Percentiles rank a stretch among this genome's conserved stretches.
These are phyloP conservation scores for Ectropis grisescens DNA, from an alignment of 1,140 invertebrate species.

Conservation along the genomic window DNA sequence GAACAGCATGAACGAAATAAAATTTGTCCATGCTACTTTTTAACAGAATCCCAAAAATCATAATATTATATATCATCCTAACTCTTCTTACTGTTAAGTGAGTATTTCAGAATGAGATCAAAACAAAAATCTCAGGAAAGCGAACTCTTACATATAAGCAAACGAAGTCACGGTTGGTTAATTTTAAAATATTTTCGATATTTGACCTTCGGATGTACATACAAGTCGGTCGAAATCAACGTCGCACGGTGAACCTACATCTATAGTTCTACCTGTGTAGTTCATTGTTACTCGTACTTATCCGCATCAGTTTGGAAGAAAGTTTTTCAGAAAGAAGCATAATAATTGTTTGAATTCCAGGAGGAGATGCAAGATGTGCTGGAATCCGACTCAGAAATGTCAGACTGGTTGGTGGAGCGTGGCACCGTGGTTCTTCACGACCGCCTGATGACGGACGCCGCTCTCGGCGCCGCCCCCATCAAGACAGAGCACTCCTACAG, in stretches of 20 bases:
- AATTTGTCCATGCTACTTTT: too few species aligned
- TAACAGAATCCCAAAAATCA: too few species aligned
- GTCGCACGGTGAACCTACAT: not conserved
- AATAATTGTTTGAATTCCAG: conserved; percentile 50
- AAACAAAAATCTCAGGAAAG: too few species aligned
- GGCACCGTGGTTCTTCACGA: conserved; percentile 84
- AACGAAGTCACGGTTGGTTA: not conserved
- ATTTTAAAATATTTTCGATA: not conserved
- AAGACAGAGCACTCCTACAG: conserved; percentile 90
- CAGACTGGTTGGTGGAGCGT: conserved; percentile 73
- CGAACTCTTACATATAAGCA: too few species aligned
- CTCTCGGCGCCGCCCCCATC: conserved; percentile 82
- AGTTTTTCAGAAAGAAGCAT: not conserved
- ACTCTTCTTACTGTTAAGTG: too few species aligned
- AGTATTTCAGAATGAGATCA: too few species aligned
- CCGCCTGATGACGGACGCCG: conserved; percentile 90
- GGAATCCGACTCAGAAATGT: conserved; percentile 71
- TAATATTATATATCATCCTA: too few species aligned
- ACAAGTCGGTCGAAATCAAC: not conserved
- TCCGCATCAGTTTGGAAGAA: too few species aligned
- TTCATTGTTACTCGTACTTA: not conserved
- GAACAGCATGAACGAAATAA: too few species aligned
- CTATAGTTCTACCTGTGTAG: not conserved
- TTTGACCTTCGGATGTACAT: too few species aligned
- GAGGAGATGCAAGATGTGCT: conserved; percentile 75